phyloP scores from a whole-genome alignment of 2,113 vertebrate genomes.

The Mobula hypostoma region DNA sequence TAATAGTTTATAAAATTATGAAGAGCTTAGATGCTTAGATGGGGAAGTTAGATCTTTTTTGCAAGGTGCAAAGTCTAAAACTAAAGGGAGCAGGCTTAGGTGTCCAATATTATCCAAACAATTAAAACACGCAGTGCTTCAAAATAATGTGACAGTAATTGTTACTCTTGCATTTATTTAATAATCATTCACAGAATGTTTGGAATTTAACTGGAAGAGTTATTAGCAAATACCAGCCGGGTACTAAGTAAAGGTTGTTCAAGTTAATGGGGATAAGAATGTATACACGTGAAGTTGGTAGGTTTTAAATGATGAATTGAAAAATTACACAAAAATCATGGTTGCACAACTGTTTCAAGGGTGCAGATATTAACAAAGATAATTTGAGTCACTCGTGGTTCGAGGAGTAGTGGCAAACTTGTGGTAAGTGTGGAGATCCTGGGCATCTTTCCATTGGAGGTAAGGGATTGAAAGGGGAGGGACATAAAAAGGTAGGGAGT shows the following conservation, averaged over 20 bases:
- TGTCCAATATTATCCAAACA: background rate
- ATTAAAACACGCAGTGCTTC: background rate
- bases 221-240: background rate
- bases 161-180: slow-evolving; percentile 22
- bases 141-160: background rate
- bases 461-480: no score
- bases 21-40: no score
- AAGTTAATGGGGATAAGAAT: background rate
- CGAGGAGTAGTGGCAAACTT: no score
- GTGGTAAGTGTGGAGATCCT: no score
- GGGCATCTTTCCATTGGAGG: no score
- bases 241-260: background rate
- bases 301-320: background rate
- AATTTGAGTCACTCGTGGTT: no score
- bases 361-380: no score
- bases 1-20: no score
- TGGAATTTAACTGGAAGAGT: background rate
- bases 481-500: no score
- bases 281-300: background rate
- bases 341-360: background rate
- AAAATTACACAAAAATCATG: background rate
- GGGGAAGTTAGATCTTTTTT: no score
- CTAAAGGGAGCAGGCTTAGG: no score
- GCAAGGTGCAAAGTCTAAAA: no score
- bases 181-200: slow-evolving; percentile 16